Conservation (phyloP, 2,797 vertebrate species). For the Phylloscopus collybita region DNA sequence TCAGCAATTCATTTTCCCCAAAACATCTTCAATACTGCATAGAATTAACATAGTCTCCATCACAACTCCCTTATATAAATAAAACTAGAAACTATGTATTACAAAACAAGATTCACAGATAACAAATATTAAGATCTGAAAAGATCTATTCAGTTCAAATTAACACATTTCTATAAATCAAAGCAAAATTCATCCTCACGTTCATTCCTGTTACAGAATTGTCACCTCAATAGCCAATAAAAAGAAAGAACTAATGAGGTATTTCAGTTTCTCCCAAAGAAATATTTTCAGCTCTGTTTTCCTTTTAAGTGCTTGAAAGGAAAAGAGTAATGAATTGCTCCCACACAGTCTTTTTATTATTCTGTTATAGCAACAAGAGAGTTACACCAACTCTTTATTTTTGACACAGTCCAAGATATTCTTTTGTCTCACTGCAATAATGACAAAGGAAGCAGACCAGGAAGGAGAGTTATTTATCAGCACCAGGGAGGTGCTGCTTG, state of each 20-base stretch:
- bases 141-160: constrained; percentile 42
- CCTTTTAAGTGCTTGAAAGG: constrained; percentile 56
- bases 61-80: neutral
- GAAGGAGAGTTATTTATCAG: neutral
- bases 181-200: constrained; percentile 42
- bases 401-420: neutral
- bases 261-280: constrained; percentile 54
- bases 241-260: constrained; percentile 57
- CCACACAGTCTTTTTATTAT: neutral
- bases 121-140: constrained; percentile 27
- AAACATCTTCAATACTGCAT: neutral
- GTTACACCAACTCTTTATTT: neutral
- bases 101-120: constrained; percentile 15
- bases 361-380: neutral
- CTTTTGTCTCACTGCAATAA: constrained; percentile 10
- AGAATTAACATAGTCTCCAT: neutral
- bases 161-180: constrained; percentile 62
- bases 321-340: constrained; percentile 43
- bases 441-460: constrained; percentile 7
- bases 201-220: constrained; percentile 45
- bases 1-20: neutral
- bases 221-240: constrained; percentile 56
- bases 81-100: constrained; percentile 49
- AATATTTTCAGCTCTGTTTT: constrained; percentile 53
- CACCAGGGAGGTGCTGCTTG: neutral